phyloP scores from a whole-genome alignment of 2,113 vertebrate species.

The Cyphomyrus plagiostoma region DNA sequence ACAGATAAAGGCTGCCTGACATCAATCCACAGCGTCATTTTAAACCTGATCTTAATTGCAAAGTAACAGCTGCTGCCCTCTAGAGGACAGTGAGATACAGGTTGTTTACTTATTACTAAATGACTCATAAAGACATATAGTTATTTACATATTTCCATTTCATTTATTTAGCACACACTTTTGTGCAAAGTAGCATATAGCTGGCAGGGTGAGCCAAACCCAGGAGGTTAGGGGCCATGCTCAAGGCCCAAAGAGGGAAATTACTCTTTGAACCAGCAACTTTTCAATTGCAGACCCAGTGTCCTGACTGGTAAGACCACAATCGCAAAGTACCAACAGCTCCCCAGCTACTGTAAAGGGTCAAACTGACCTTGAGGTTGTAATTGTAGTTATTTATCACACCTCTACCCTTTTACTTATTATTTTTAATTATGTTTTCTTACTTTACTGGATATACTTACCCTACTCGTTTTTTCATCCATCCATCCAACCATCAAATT shows the following conservation, averaged over 20 bases:
- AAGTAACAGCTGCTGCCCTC: background rate
- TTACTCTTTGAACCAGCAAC: background rate
- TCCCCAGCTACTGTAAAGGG: background rate
- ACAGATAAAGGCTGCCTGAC: background rate
- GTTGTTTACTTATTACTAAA: background rate
- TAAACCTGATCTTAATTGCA: background rate
- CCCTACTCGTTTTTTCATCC: background rate
- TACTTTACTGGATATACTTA: background rate
- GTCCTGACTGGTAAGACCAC: background rate
- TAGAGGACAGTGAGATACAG: background rate
- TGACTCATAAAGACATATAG: background rate
- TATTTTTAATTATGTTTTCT: background rate
- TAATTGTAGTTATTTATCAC: background rate
- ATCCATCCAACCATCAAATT: constrained; percentile 1
- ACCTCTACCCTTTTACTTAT: background rate
- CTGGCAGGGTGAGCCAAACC: too few species aligned
- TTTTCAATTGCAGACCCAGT: background rate
- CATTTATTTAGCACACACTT: too few species aligned
- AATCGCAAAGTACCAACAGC: background rate
- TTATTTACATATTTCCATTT: too few species aligned
- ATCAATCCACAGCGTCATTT: background rate
- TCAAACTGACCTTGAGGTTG: background rate
- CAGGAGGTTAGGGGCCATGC: background rate
- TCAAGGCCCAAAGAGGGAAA: background rate
- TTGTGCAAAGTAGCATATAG: too few species aligned